These are phyloP conservation scores for Aulostomus chinensis DNA, from an alignment of 2,797 vertebrate genomes.

Conservation along the genomic window DNA sequence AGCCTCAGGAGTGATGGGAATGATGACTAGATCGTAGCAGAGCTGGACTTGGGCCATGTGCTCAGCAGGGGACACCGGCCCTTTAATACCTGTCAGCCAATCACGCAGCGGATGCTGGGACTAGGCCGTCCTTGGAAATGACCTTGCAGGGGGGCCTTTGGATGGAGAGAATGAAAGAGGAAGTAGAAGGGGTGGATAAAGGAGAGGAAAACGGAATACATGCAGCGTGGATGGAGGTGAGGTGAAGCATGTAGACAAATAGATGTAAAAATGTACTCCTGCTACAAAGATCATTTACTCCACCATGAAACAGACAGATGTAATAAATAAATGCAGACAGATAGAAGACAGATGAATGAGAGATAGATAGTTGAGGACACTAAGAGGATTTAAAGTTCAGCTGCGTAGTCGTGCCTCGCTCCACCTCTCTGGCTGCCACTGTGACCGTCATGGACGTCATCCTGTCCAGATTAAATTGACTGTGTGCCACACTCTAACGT, in stretches of 20 bases:
- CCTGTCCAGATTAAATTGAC: constrained; percentile 73
- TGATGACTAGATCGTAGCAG: constrained; percentile 41
- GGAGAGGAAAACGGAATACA: constrained; percentile 26
- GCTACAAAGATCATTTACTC: constrained; percentile 10
- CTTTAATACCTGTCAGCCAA: constrained; percentile 81
- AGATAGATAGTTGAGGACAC: constrained; percentile 48
- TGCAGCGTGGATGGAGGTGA: constrained; percentile 5
- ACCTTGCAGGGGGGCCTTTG: constrained; percentile 76
- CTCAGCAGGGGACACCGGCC: constrained; percentile 66
- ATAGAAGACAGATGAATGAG: constrained; percentile 40
- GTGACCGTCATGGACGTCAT: constrained; percentile 57
- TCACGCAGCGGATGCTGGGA: constrained; percentile 73
- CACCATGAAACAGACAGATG: constrained; percentile 11
- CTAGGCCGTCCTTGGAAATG: constrained; percentile 79
- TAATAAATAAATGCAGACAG: constrained; percentile 14
- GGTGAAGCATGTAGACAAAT: constrained; percentile 10
- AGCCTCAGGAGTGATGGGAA: constrained; percentile 40
- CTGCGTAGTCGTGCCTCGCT: constrained; percentile 39
- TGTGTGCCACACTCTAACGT: constrained; percentile 46
- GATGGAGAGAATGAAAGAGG: constrained; percentile 49
- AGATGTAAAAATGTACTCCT: not conserved
- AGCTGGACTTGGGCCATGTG: constrained; percentile 62
- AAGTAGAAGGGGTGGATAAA: constrained; percentile 33
- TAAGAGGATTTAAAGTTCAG: constrained; percentile 77
- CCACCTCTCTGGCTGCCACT: constrained; percentile 33